phyloP scores from a whole-genome alignment of 1,140 invertebrate genomes.

The Paraescarpia echinospica region DNA sequence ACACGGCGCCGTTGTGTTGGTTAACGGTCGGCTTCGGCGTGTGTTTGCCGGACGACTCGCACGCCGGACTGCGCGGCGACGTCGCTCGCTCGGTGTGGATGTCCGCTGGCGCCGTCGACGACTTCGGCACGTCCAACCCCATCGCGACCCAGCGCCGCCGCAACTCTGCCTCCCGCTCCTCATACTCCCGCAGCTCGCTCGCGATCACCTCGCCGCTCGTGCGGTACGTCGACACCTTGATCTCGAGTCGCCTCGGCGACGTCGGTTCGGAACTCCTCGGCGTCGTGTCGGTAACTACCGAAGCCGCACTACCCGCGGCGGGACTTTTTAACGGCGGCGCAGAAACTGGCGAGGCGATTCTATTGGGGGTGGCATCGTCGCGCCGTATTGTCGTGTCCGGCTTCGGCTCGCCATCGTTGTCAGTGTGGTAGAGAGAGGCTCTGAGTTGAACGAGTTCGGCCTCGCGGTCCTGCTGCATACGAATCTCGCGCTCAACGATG shows the following conservation, averaged over 20 bases:
- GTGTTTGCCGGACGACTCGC: conserved; percentile 45
- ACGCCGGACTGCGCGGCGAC: conserved; percentile 35
- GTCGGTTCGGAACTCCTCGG: neutral
- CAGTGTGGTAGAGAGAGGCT: neutral
- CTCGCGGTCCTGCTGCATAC: conserved; percentile 62
- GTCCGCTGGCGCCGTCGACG: neutral
- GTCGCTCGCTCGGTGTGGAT: neutral
- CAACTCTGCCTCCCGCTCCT: conserved; percentile 60
- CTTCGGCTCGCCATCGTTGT: neutral
- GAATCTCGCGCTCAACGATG: conserved; percentile 65
- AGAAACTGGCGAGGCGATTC: neutral
- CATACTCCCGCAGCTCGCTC: conserved; percentile 58
- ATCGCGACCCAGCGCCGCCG: conserved; percentile 39
- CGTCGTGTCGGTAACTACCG: neutral
- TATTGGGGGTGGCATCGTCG: neutral
- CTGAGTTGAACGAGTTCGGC: conserved; percentile 55
- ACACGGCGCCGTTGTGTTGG: conserved; percentile 13
- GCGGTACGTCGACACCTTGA: neutral
- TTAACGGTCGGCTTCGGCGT: conserved; percentile 15
- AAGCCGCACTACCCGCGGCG: neutral
- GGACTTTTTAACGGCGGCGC: neutral
- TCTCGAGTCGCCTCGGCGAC: neutral
- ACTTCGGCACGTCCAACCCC: conserved; percentile 19
- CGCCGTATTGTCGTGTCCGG: neutral
- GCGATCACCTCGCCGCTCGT: conserved; percentile 53